Evolutionary conservation across 1,140 invertebrate genomes (phyloP).

Genomic region (Megalopta genalis): DNA sequence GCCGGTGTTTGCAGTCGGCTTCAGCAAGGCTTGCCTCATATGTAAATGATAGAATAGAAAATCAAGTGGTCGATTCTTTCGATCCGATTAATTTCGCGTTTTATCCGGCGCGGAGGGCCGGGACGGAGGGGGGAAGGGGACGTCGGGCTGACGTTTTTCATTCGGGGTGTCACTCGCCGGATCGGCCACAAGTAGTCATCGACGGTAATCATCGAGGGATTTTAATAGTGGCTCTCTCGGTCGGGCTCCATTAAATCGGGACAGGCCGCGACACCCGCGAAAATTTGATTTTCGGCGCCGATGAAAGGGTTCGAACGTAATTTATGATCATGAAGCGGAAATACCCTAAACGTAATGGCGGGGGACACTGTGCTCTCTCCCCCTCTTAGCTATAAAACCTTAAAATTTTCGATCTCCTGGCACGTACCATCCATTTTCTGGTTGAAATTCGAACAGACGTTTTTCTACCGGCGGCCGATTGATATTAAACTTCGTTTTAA

Average conservation of each 20-base stretch:
- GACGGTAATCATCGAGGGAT: slow-evolving; percentile 20
- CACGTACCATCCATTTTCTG: no score
- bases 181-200: background rate
- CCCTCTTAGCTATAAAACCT: no score
- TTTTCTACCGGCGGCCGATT: no score
- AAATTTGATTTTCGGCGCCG: background rate
- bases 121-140: background rate
- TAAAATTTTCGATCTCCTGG: no score
- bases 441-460: no score
- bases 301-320: background rate
- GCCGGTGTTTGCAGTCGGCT: slow-evolving; percentile 66
- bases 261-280: background rate
- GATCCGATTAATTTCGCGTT: slow-evolving; percentile 52
- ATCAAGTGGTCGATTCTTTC: slow-evolving; percentile 57
- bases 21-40: slow-evolving; percentile 62
- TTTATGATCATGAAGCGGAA: background rate
- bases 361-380: no score
- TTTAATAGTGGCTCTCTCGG: background rate
- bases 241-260: background rate
- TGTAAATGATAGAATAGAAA: slow-evolving; percentile 69
- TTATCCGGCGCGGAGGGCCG: slow-evolving; percentile 24
- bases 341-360: no score
- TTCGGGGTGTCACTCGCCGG: background rate
- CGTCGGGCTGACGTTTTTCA: slow-evolving; percentile 37
- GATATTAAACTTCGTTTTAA: no score